Evolutionary conservation across 2,888 invertebrate species (phyloP), one percentile per base, ranked within the genome.

Genomic region (Chironomus riparius): DNA sequence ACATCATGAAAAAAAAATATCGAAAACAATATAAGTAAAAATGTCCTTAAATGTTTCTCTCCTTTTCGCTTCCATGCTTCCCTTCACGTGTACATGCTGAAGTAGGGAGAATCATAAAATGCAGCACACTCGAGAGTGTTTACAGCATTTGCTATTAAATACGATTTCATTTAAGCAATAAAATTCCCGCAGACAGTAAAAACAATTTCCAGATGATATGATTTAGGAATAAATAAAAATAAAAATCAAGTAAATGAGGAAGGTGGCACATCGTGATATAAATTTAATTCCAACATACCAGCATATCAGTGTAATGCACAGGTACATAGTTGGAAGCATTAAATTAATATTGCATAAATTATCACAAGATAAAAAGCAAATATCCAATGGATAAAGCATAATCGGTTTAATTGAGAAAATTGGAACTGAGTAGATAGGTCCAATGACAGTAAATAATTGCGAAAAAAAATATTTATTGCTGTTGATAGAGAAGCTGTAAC

Each of bases 171-270:
- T 74, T 74, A 21, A 21, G 74, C 68, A 74, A 74, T 74, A 74
- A 74, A 74, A 74, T 74, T 74, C 74, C 74, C 74, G 65, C 68
- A 74, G 74, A 74, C 68, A 74, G 48, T 74, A 74, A 74, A 74
- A 74, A 74, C 74, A 74, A 74, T 74, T 74, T 74, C 74, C 74
- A 74, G 74, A 68, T 74, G 74, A 74, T 74, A 74, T 74, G 74
- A 74, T 74, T 74, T 74, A 68, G 68, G 28, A 74, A 74, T 74
- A 68, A 74, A 74, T 74, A 74, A 74, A 74, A 56, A 56, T 15
- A 22, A 24, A 65, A n/a, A 15, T 56, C 18, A 18, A 15, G 56
- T 56, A 15, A 15, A 56, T 56, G 56, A 18, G 56, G 56, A 56
- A n/a, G 18, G 56, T 38, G 38, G 38, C 38, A 38, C 38, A 38